phyloP scores from a whole-genome alignment of 1,140 invertebrate genomes.

The Calosoma granatense region DNA sequence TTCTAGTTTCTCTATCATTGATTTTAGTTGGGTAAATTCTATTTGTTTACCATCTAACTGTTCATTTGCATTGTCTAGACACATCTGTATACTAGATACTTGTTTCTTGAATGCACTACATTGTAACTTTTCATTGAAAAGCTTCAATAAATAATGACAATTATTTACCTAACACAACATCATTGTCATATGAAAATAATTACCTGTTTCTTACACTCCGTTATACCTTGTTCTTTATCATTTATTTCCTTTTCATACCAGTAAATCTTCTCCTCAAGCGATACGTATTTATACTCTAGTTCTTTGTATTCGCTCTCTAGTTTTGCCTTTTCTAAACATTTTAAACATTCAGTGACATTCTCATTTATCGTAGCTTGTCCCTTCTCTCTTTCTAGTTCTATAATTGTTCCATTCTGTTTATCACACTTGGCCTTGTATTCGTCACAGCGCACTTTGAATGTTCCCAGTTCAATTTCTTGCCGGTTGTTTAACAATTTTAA shows the following conservation, averaged over 20 bases:
- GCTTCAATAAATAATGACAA: background rate
- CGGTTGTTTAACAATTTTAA: background rate
- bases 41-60: background rate
- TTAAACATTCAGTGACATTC: background rate
- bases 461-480: background rate
- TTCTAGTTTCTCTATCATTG: background rate
- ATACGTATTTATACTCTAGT: slow-evolving; percentile 3
- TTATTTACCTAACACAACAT: background rate
- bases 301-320: background rate
- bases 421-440: background rate
- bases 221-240: background rate
- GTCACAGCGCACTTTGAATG: background rate
- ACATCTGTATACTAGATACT: background rate
- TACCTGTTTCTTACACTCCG: background rate
- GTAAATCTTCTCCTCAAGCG: background rate
- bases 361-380: background rate
- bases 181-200: background rate
- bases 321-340: background rate
- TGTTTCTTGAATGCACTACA: background rate
- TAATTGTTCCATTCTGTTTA: background rate
- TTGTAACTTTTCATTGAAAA: background rate
- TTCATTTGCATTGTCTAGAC: background rate
- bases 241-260: background rate
- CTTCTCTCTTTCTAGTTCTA: background rate
- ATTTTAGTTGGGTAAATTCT: background rate